phyloP scores from a whole-genome alignment of 2,797 vertebrate species.

The Lithobates pipiens region DNA sequence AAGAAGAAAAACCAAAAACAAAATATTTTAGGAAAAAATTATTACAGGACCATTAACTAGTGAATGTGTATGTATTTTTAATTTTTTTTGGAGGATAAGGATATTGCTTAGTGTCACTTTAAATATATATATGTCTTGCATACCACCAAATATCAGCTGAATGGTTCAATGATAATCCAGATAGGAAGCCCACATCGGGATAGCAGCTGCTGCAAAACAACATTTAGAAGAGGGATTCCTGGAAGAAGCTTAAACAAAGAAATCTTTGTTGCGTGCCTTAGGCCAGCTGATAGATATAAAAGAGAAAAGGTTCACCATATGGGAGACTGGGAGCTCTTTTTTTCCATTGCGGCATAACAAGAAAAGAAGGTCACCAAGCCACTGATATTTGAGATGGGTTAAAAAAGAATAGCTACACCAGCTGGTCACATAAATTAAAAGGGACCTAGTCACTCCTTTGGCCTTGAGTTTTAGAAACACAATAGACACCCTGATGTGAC shows the following conservation, averaged over 20 bases:
- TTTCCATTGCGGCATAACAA: conserved; percentile 50
- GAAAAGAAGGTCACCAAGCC: conserved; percentile 67
- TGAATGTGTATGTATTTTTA: too few species aligned
- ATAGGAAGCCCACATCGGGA: not conserved
- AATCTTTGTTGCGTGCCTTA: conserved; percentile 27
- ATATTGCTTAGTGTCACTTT: too few species aligned
- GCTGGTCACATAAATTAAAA: conserved; percentile 33
- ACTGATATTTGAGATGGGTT: conserved; percentile 63
- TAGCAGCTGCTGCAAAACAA: conserved; percentile 38
- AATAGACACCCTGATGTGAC: conserved; percentile 20
- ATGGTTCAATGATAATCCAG: not conserved
- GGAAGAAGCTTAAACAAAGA: conserved; percentile 44
- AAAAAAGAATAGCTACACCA: conserved; percentile 59
- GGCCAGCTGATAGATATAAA: conserved; percentile 36
- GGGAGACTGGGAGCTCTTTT: conserved; percentile 59
- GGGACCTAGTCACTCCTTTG: not conserved
- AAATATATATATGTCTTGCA: not conserved
- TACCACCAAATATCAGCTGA: not conserved
- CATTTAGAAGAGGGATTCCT: conserved; percentile 7
- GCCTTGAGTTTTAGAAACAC: not conserved
- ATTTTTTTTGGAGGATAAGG: too few species aligned
- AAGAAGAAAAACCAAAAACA: too few species aligned
- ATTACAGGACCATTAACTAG: too few species aligned
- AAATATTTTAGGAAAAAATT: too few species aligned
- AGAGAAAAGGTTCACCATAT: conserved; percentile 60